phyloP scores from a whole-genome alignment of 2,888 invertebrate species.

The Callyntrura sp. region DNA sequence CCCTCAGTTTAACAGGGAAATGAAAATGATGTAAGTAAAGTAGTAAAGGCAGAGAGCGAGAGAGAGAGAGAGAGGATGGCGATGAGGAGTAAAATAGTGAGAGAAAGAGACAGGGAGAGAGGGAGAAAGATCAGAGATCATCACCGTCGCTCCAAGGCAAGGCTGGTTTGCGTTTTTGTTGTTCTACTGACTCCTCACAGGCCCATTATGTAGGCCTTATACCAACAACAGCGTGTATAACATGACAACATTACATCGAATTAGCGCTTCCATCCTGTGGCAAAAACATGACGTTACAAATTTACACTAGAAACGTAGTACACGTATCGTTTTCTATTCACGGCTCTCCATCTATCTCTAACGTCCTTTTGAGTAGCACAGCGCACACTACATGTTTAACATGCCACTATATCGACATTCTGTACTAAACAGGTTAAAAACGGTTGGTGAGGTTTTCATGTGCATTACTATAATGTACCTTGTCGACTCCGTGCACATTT shows the following conservation, averaged over 20 bases:
- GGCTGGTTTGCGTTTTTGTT: conserved; percentile 17
- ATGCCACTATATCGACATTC: neutral
- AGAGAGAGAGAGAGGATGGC: conserved; percentile 8
- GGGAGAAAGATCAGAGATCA: conserved; percentile 73
- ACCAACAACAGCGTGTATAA: conserved; percentile 48
- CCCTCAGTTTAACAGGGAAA: conserved; percentile 61
- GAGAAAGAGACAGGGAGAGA: neutral
- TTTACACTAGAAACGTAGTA: neutral
- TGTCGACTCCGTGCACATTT: conserved; percentile 1
- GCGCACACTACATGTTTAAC: too few relatives aligned
- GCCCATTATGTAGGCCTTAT: conserved; percentile 32
- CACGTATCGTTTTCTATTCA: neutral
- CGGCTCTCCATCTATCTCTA: neutral
- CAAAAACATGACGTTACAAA: conserved; percentile 64
- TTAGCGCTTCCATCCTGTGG: conserved; percentile 71
- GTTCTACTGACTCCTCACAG: neutral
- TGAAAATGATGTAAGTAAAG: conserved; percentile 70
- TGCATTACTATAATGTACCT: neutral
- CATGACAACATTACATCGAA: conserved; percentile 63
- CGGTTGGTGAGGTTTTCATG: too few relatives aligned
- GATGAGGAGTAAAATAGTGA: conserved; percentile 39
- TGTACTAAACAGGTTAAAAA: too few relatives aligned
- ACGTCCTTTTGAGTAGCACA: too few relatives aligned
- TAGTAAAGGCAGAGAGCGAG: conserved; percentile 62
- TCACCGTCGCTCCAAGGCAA: conserved; percentile 69